A percentile compares a stretch with the other conserved stretches of the same genome.
phyloP scores from a whole-genome alignment of 2,888 invertebrate species.

The Calliopum simillimum region DNA sequence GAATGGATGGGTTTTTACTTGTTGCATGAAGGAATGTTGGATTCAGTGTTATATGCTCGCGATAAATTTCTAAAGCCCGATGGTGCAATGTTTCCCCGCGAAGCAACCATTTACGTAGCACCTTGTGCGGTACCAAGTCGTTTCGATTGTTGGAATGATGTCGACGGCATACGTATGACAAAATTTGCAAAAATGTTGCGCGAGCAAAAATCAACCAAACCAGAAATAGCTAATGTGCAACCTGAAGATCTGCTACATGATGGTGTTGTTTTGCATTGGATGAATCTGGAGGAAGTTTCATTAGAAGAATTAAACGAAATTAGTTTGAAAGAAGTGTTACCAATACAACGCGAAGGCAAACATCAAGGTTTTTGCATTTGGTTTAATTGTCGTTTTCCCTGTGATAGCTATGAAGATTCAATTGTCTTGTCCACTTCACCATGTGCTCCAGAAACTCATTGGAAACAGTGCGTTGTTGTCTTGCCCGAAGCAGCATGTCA shows the following conservation, averaged over 20 bases:
- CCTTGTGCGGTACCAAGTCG: constrained; percentile 70
- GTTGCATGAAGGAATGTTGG: constrained; percentile 94
- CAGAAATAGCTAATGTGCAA: constrained; percentile 72
- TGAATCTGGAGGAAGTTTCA: constrained; percentile 75
- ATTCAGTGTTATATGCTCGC: constrained; percentile 85
- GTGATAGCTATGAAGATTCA: constrained; percentile 69
- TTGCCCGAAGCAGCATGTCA: constrained; percentile 75
- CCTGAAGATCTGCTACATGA: constrained; percentile 74
- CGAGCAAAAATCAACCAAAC: constrained; percentile 73
- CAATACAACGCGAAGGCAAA: constrained; percentile 68
- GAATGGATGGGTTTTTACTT: constrained; percentile 99
- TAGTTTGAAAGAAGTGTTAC: constrained; percentile 73
- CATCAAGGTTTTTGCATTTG: constrained; percentile 84
- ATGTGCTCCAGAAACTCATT: constrained; percentile 81
- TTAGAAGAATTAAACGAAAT: constrained; percentile 73
- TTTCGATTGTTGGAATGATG: constrained; percentile 81
- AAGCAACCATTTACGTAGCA: constrained; percentile 71
- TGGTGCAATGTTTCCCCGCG: constrained; percentile 82
- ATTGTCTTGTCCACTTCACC: constrained; percentile 86
- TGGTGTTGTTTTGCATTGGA: constrained; percentile 75
- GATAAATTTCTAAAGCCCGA: constrained; percentile 82
- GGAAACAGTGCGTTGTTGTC: constrained; percentile 93
- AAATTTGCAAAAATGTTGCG: constrained; percentile 75
- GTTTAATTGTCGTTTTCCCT: constrained; percentile 83
- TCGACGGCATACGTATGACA: constrained; percentile 85